Conservation (phyloP, 2,113 vertebrate genomes). For the Delphinus delphis region DNA sequence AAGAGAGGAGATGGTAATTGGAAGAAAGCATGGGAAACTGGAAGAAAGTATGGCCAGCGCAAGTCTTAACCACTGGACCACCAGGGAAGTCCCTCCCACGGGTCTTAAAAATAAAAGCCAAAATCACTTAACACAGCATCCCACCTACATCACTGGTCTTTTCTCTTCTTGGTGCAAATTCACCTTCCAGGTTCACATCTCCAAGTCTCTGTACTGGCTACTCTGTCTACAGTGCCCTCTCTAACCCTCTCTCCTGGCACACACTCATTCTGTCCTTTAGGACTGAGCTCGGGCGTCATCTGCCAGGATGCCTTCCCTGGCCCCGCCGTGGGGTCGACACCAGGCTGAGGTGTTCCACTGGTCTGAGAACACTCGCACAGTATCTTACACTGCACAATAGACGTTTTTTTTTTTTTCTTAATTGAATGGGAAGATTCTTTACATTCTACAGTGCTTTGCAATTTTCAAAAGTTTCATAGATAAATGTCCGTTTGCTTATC, state of each 20-base stretch:
- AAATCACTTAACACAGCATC: background rate
- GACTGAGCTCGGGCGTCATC: background rate
- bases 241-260: background rate
- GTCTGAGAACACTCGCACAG: background rate
- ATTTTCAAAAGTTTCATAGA: background rate
- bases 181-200: background rate
- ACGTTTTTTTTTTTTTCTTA: background rate
- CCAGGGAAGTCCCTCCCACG: background rate
- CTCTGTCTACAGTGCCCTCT: background rate
- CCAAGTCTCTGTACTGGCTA: background rate
- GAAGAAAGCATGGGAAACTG: background rate
- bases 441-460: background rate
- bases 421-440: background rate
- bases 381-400: background rate
- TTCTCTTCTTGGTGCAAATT: background rate
- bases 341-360: background rate
- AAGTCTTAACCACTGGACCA: no score
- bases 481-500: background rate
- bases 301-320: background rate
- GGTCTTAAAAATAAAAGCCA: background rate
- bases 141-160: background rate
- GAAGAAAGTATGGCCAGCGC: no score
- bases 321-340: background rate
- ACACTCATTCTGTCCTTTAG: background rate
- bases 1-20: background rate